Base-by-base conservation (phyloP, 2,888 invertebrate species). In the Leistus spinibarbis region DNA sequence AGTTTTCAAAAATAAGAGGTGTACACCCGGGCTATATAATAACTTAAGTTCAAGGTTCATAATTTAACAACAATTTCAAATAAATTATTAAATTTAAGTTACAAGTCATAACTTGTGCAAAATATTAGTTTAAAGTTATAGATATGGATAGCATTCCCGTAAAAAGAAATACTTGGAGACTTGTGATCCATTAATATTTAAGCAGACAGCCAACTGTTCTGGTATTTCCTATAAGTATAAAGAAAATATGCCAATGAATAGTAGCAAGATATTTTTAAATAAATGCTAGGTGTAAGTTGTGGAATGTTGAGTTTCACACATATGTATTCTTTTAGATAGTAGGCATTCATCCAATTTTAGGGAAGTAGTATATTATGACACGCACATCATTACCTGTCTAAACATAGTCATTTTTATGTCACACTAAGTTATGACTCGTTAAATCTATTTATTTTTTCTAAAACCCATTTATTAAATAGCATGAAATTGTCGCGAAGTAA, bases 361-460 rank as follows among this genome's bases (percentile, higher is more conserved):
- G 17, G 19, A 74, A 53, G 53, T 64, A 72, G 69, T 64, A 63
- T 77, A 77, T 77, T 77, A 76, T 76, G 77, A 77, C 77, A 78
- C 69, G 77, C 70, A 77, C 40, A 77, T 78, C 78, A 78, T 76
- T 77, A 76, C 65, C 53, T 40, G 54, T 76, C 70, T 76, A 76
- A 75, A 75, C 66, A 73, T 53, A 67, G 69, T 67, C 24, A 68
- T 75, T 75, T 76, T 74, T 69, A 70, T 63, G 67, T 16, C 74
- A 23, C 54, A 27, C 19, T 69, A 65, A 69, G 56, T 63, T 75
- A 76, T 71, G 74, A 76, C 60, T 63, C 62, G 63, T 60, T 54
- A 53, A 73, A 76, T 60, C 69, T 69, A 64, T 74, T 74, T 73
- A 40, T 24, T 57, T 57, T 40, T 40, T 40, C 7, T 40, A 40